Evolutionary conservation across 2,888 invertebrate species (phyloP).

Genomic region (Macrostomum cliftonense): DNA sequence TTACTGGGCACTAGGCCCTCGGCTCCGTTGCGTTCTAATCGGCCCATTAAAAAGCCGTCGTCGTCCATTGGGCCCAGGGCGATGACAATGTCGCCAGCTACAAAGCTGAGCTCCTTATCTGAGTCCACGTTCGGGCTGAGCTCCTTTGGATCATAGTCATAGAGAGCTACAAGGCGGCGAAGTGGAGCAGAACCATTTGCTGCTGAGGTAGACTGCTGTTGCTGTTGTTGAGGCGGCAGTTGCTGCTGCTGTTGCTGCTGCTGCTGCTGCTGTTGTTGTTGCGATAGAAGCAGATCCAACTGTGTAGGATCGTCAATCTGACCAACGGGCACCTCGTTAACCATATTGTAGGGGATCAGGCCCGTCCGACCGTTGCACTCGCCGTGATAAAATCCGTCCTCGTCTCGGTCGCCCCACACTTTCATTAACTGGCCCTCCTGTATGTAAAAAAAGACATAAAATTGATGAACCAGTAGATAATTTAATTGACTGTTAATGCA

Average conservation of each 20-base stretch:
- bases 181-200: no score
- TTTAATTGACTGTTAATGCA: no score
- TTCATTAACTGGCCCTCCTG: slow-evolving; percentile 25
- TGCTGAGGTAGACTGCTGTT: no score
- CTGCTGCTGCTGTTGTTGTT: no score
- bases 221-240: no score
- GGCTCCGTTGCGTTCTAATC: slow-evolving; percentile 58
- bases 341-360: slow-evolving; percentile 12
- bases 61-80: slow-evolving; percentile 92
- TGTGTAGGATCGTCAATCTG: no score
- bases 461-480: no score
- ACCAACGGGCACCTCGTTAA: slow-evolving; percentile 4
- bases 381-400: slow-evolving; percentile 97
- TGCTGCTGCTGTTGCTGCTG: no score
- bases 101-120: slow-evolving; percentile 65
- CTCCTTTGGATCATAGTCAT: slow-evolving; percentile 85
- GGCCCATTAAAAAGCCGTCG: slow-evolving; percentile 95
- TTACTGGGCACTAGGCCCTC: slow-evolving; percentile 91
- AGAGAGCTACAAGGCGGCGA: slow-evolving; percentile 63
- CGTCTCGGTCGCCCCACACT: slow-evolving; percentile 91
- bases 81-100: slow-evolving; percentile 82
- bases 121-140: slow-evolving; percentile 99
- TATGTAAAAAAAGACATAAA: no score
- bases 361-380: slow-evolving; percentile 41
- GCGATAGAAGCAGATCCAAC: no score